Evolutionary conservation across 2,888 invertebrate species (phyloP), one percentile per base, ranked within the genome.

Genomic region (Eupithecia subfuscata): DNA sequence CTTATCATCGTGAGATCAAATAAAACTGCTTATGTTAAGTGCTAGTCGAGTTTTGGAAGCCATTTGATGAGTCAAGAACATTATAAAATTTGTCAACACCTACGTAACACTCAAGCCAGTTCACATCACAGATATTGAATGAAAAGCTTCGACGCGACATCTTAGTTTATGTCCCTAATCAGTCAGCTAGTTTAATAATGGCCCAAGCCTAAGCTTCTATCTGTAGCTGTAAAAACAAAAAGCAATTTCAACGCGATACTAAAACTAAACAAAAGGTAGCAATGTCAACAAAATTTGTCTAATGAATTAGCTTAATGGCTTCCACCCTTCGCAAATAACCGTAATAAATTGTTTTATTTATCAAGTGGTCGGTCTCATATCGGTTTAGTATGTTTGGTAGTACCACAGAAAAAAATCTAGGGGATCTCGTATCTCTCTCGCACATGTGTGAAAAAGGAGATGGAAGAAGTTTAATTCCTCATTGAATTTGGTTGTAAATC

Each of bases 271-370:
- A 74, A 67, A 69, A 73, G 48, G 77, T 73, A 73, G 56, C 70
- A 69, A 79, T 80, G 78, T 79, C 78, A 75, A 79, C 71, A 78
- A 80, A 82, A 77, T 84, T 82, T 82, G 78, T 75, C 75, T 80
- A 80, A 85, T 80, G 70, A 83, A 85, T 77, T 77, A 78, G 76
- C 76, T 74, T 82, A 80, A 83, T 82, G 82, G 83, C 82, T 79
- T 80, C 80, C 88, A 86, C 91, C 89, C 88, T 86, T 85, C 86
- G 85, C 88, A 89, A 91, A 91, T 89, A 91, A 84, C 86, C 86
- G 88, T 89, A 92, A 93, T 90, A 92, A 93, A 94, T 94, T 91
- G 88, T 89, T 93, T 92, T 91, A 95, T 94, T 92, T 88, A 94
- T 92, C 91, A 92, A 94, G 93, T 93, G 93, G 88, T 70, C 75